phyloP scores from a whole-genome alignment of 2,113 vertebrate species.

The Upupa epops region DNA sequence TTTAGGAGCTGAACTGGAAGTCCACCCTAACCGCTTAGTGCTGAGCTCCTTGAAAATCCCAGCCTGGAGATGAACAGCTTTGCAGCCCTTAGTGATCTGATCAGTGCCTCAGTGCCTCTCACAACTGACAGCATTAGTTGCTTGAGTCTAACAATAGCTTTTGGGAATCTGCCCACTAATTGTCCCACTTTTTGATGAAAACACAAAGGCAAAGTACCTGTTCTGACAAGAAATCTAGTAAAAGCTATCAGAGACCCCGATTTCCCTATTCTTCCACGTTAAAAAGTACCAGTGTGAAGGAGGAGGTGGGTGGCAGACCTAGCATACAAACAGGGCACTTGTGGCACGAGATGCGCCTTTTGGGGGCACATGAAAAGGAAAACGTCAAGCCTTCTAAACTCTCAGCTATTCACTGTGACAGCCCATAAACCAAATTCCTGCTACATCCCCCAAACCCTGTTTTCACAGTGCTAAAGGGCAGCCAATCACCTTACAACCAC shows the following conservation, averaged over 20 bases:
- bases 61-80: background rate
- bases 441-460: background rate
- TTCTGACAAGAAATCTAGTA: background rate
- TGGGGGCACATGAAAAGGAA: background rate
- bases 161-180: background rate
- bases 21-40: background rate
- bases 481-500: background rate
- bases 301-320: fast-evolving
- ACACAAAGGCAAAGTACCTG: background rate
- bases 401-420: background rate
- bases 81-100: background rate
- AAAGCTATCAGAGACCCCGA: background rate
- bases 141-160: background rate
- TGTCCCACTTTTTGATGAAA: background rate
- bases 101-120: background rate
- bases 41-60: slow-evolving; percentile 37
- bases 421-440: background rate
- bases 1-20: slow-evolving; percentile 13
- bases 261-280: background rate
- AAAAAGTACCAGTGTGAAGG: background rate
- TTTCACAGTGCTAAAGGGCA: background rate
- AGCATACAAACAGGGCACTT: background rate
- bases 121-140: background rate
- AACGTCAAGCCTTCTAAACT: background rate
- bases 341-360: background rate